Conservation (phyloP, 2,797 vertebrate genomes). For the Merluccius polli region DNA sequence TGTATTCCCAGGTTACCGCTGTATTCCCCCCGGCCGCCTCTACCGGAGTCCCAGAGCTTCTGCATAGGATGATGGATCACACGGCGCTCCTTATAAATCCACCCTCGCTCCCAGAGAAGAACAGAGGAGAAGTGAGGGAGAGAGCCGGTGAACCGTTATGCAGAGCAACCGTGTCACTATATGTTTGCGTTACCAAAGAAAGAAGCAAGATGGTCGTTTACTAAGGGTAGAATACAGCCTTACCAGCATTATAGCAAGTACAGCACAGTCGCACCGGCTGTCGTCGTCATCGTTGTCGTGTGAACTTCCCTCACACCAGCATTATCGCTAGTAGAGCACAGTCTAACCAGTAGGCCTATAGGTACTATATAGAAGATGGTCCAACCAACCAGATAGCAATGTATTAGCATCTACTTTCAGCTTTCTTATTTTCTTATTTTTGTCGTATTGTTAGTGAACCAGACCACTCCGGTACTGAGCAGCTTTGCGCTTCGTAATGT, state of each 20-base stretch:
- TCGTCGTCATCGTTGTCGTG: too few species aligned
- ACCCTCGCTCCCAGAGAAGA: background rate
- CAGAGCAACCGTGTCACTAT: too few species aligned
- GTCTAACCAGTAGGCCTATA: too few species aligned
- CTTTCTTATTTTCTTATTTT: too few species aligned
- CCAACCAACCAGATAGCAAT: too few species aligned
- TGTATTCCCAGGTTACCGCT: slow-evolving; percentile 3
- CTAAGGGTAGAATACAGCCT: background rate
- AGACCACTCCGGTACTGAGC: background rate
- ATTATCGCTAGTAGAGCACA: background rate
- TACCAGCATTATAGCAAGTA: background rate
- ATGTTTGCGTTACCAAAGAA: background rate
- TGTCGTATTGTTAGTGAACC: too few species aligned
- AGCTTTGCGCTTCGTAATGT: background rate
- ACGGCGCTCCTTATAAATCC: slow-evolving; percentile 11
- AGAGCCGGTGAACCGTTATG: background rate
- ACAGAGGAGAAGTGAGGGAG: background rate
- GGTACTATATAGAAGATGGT: too few species aligned
- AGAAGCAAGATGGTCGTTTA: background rate
- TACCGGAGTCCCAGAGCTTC: slow-evolving; percentile 24
- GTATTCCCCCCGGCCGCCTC: background rate
- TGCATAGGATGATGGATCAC: slow-evolving; percentile 30
- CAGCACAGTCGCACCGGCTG: background rate
- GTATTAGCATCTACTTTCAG: too few species aligned
- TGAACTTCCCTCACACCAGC: background rate